A percentile compares a stretch with the other conserved stretches of the same genome.
phyloP scores from a whole-genome alignment of 92 coral and sea anemone species.

The Zoanthus solanderi region DNA sequence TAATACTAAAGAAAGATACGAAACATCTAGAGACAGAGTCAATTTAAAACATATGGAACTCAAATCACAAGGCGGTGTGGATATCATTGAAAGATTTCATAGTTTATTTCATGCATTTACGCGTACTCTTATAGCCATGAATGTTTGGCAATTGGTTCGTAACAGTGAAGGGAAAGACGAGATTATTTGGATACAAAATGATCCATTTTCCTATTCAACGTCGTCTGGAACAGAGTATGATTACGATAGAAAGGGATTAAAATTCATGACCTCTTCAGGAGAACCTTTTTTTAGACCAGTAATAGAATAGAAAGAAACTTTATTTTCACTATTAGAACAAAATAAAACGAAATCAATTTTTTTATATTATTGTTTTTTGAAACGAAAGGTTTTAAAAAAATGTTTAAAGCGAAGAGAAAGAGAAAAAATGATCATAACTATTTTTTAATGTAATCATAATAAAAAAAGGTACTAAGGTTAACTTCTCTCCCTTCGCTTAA shows the following conservation, averaged over 20 bases:
- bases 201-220: not conserved
- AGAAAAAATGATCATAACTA: too few relatives aligned
- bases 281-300: not conserved
- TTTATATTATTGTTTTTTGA: too few relatives aligned
- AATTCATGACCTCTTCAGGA: not conserved
- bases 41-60: not conserved
- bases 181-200: not conserved
- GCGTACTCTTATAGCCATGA: not conserved
- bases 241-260: not conserved
- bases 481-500: too few relatives aligned
- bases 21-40: not conserved
- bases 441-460: too few relatives aligned
- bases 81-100: not conserved
- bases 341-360: too few relatives aligned
- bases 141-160: not conserved
- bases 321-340: too few relatives aligned
- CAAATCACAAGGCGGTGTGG: not conserved
- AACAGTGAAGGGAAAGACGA: not conserved
- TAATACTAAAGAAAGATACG: not conserved
- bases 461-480: too few relatives aligned
- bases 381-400: too few relatives aligned
- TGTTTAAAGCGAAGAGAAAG: too few relatives aligned
- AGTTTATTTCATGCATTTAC: not conserved
- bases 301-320: too few relatives aligned
- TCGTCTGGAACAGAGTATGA: not conserved